Percentiles rank a stretch among this genome's conserved stretches.
Conservation (phyloP, 2,797 vertebrate genomes). For the Pogonophryne albipinna region DNA sequence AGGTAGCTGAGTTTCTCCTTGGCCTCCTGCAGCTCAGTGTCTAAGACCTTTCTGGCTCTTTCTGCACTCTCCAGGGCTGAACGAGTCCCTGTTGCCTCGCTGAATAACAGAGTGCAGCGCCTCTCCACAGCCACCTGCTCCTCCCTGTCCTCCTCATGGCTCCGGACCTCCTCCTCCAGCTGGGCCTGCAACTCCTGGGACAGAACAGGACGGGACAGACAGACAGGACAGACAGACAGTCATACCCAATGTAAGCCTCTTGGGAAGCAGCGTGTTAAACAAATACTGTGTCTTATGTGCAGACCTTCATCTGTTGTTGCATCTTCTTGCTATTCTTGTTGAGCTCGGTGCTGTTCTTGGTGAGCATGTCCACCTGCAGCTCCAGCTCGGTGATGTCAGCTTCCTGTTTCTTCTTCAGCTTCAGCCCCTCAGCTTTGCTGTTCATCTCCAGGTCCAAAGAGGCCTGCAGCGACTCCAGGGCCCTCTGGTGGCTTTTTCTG, state of each 20-base stretch:
- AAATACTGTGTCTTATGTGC: not conserved
- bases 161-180: slow-evolving; percentile 84
- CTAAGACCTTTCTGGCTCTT: slow-evolving; percentile 80
- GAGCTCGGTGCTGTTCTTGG: slow-evolving; percentile 83
- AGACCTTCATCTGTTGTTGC: slow-evolving; percentile 88
- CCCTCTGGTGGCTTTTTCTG: slow-evolving; percentile 88
- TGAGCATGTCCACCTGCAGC: slow-evolving; percentile 85
- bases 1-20: slow-evolving; percentile 83
- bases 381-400: slow-evolving; percentile 85
- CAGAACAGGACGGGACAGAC: not conserved
- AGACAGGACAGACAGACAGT: too few relatives aligned
- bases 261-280: too few relatives aligned
- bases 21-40: slow-evolving; percentile 83
- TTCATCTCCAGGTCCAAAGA: slow-evolving; percentile 87
- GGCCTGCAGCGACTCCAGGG: slow-evolving; percentile 86
- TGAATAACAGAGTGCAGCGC: slow-evolving; percentile 79
- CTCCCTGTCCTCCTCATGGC: slow-evolving; percentile 80
- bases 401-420: slow-evolving; percentile 89
- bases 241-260: not conserved
- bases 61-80: slow-evolving; percentile 79
- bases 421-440: slow-evolving; percentile 79
- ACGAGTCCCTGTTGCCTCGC: slow-evolving; percentile 79
- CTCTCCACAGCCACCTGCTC: slow-evolving; percentile 83
- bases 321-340: slow-evolving; percentile 85
- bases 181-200: slow-evolving; percentile 86